Conservation (phyloP, 2,888 invertebrate genomes). For the Piscicola geometra region DNA sequence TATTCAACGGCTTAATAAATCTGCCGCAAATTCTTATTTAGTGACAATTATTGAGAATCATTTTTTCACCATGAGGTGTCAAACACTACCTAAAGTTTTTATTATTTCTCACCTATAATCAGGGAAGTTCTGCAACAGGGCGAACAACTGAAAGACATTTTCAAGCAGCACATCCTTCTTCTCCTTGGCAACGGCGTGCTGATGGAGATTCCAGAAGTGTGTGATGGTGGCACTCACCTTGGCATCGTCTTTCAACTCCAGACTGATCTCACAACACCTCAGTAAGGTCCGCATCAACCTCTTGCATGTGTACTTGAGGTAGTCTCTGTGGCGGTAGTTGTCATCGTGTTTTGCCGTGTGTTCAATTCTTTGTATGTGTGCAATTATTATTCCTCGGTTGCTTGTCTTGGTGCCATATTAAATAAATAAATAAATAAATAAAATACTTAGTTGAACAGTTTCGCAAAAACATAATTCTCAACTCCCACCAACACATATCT, state of each 20-base stretch:
- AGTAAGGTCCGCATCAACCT: background rate
- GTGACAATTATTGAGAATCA: too few species aligned
- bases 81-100: background rate
- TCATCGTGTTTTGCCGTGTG: too few species aligned
- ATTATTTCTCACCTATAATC: background rate
- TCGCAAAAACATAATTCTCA: too few species aligned
- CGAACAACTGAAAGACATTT: constrained; percentile 5
- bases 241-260: background rate
- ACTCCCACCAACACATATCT: constrained; percentile 53
- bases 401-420: background rate
- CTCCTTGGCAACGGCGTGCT: background rate
- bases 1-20: too few species aligned
- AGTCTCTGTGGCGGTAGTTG: constrained; percentile 3
- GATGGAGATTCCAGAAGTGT: constrained; percentile 14
- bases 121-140: background rate
- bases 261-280: background rate
- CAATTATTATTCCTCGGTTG: too few species aligned
- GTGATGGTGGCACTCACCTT: background rate
- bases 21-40: too few species aligned
- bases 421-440: too few species aligned
- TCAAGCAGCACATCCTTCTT: background rate
- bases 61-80: background rate
- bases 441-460: too few species aligned
- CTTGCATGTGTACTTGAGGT: constrained; percentile 10
- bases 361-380: too few species aligned